Evolutionary conservation across 2,113 vertebrate species (phyloP), one percentile per base, ranked within the genome.

Genomic region (Calypte anna): DNA sequence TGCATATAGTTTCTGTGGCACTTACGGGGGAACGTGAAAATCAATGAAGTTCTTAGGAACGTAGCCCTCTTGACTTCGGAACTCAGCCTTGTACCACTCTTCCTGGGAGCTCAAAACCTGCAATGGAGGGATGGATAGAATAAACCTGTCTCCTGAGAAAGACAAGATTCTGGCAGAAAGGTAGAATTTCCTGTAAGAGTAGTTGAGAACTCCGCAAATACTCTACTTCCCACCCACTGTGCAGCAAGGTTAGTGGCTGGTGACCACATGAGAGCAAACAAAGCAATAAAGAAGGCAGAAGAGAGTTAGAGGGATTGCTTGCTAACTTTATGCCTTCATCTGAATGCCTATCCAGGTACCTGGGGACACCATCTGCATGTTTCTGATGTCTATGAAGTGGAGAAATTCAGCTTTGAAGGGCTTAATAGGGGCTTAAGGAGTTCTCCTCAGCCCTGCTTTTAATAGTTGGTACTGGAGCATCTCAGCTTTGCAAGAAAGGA

Each of bases 21-120:
- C 98, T 98, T 94, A 99, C 99, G 96, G 98, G 11, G 98, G 99
- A 55, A 86, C 69, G 1, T 97, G 97, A 62, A 98, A 97, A 21
- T 99, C 98, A 43, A 99, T 97, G 95, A 99, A 99, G 97, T 99
- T 99, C 94, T 98, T 98, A 5, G 99, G 99, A 55, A 99, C 97
- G 1, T 97, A 99, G 62, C 99, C 99, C 94, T 99, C 98, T 23
- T 98, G 97, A 82, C 98, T 98, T 12, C 98, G 96, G 55, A 99
- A 97, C 97, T 99, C 99, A 2, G 99, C 99, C 86, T 98, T 99
- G 76, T 97, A 98, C 99, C 99, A 99, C 3, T 99, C 98, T 21
- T 99, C 98, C 48, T 99, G 97, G 36, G 96, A 96, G 69, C 98
- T 98, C 86, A 99, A 95, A 86, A 99, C 98, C 99, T 99, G 90